Percentiles rank a stretch among this genome's conserved stretches.
Conservation (phyloP, 2,797 vertebrate species). For the Pitangus sulphuratus region DNA sequence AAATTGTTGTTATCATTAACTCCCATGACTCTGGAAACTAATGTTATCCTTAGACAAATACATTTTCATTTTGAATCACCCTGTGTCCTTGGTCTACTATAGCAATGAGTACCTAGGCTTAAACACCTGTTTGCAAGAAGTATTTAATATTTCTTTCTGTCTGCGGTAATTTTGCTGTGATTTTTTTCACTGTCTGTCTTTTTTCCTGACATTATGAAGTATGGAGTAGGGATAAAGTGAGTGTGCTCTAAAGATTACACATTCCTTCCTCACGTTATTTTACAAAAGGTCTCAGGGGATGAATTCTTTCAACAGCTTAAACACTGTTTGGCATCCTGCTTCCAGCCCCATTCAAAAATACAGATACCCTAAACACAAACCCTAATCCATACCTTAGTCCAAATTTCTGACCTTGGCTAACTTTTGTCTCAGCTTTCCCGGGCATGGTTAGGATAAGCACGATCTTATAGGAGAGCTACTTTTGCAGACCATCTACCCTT, state of each 20-base stretch:
- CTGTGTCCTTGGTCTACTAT: constrained; percentile 23
- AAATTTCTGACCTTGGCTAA: background rate
- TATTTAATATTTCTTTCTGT: constrained; percentile 4
- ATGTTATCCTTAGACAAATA: constrained; percentile 12
- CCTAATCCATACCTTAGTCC: background rate
- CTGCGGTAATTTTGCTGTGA: background rate
- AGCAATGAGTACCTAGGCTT: background rate
- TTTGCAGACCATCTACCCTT: background rate
- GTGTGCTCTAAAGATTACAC: background rate
- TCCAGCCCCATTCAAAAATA: background rate
- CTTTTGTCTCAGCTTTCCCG: background rate
- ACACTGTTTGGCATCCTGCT: background rate
- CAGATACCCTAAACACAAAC: background rate
- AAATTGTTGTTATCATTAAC: constrained; percentile 47
- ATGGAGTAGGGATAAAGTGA: constrained; percentile 5
- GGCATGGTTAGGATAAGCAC: background rate
- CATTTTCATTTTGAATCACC: constrained; percentile 36
- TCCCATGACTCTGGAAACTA: constrained; percentile 6
- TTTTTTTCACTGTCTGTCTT: background rate
- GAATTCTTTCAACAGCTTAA: constrained; percentile 19
- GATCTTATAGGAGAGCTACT: background rate
- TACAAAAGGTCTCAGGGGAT: background rate
- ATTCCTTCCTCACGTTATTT: background rate
- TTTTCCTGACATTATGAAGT: constrained; percentile 8
- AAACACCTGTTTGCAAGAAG: constrained; percentile 10